Evolutionary conservation across 2,888 invertebrate species (phyloP), one percentile per base, ranked within the genome.

Genomic region (Sialis fuliginosa): DNA sequence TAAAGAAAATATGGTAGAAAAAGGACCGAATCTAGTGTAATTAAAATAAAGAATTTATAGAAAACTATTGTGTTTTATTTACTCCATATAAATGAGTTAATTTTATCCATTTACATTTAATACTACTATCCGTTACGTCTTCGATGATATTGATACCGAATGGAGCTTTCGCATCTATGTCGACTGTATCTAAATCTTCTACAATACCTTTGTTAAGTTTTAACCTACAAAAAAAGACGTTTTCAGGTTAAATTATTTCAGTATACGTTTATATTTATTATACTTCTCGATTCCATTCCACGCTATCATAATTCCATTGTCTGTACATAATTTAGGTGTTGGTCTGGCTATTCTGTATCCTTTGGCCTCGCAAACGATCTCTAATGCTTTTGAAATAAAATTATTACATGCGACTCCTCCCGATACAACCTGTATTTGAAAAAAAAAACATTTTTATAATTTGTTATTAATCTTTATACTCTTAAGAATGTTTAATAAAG

Each of bases 241-340:
- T 9, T 40, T 12, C 9, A 37, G 8, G 12, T 12, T 37, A 10
- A 37, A 37, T 37, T 37, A 7, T 10, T 10, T 6, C 2, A 8
- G n/a, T 35, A 35, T 9, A 35, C 4, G 4, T 35, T 35, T 35
- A 35, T 35, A 9, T 35, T 33, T 7, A 7, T n/a, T 33, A 34
- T 77, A 72, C 63, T 78, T 82, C 66, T 96, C 95, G 45, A 92
- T 69, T 6, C 91, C 96, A 71, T 95, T 95, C 95, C 97, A 97
- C 12, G 97, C 97, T 56, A 98, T 89, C 98, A 98, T 98, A 33
- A 93, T 76, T 6, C 97, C 98, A 73, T 98, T 98, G 63, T 98
- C 98, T 0, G 92, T 93, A 62, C 98, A 98, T 7, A 92, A 72
- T 58, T 75, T 72, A 22, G 83, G 78, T 4, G 90, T 85, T 9